These are phyloP conservation scores for Carapus acus DNA, from an alignment of 2,797 vertebrate genomes.

Conservation along the genomic window DNA sequence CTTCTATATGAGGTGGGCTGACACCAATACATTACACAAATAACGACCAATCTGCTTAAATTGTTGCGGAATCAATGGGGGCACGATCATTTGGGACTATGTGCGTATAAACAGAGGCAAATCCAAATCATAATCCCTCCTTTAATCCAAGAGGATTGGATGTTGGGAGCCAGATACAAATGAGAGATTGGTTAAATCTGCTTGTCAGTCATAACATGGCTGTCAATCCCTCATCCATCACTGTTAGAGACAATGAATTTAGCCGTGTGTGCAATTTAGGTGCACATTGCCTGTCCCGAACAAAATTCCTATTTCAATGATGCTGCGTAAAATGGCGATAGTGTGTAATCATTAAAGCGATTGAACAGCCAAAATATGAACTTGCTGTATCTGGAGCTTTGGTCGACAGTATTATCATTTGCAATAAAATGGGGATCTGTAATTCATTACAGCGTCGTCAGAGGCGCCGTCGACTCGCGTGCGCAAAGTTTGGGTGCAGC, in stretches of 20 bases:
- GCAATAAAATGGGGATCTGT: conserved; percentile 19
- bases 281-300: no score
- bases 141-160: conserved; percentile 73
- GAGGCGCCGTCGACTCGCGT: conserved; percentile 10
- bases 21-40: neutral
- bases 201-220: conserved; percentile 69
- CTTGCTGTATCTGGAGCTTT: neutral
- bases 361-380: neutral
- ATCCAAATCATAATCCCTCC: conserved; percentile 72
- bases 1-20: neutral
- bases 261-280: conserved; percentile 8
- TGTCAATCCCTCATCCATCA: conserved; percentile 65
- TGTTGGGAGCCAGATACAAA: conserved; percentile 50
- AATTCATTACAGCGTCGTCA: neutral
- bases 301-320: neutral
- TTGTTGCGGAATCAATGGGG: conserved; percentile 21
- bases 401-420: neutral
- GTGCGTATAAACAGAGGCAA: conserved; percentile 63
- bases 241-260: conserved; percentile 47
- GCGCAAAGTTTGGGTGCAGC: conserved; percentile 45
- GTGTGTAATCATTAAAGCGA: neutral
- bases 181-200: conserved; percentile 65
- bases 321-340: neutral
- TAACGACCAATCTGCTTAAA: conserved; percentile 2
- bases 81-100: conserved; percentile 29